Base-by-base conservation (phyloP, 2,888 invertebrate genomes). In the Brenthis ino region DNA sequence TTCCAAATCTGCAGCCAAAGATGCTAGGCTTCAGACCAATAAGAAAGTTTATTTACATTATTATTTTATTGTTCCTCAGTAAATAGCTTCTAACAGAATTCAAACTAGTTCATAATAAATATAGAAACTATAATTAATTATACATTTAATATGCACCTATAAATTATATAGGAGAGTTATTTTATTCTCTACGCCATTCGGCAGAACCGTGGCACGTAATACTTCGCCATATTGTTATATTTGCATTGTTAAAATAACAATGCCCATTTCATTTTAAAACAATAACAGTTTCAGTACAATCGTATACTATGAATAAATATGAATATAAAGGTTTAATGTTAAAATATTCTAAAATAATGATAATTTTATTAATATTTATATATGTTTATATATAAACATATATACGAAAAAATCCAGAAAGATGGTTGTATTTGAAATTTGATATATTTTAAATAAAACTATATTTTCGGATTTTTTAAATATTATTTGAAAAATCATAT, bases 191-290 rank as follows among this genome's bases (percentile, higher is more conserved):
- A 20, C 51, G 14, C 37, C 37, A 63, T 63, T 63, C 53, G 63
- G 63, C 48, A 60, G 55, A 60, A 60, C 16, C 63, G 14, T 33
- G 54, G 48, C 8, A 24, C 54, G 50, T 51, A 51, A 51, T 51
- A 61, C 11, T 57, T 57, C 33, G 54, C 55, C 14, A 55, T 61
- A 33, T 55, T 67, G 60, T 67, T 67, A 54, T 56, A 56, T 56
- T 67, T 55, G 33, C 61, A 61, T 67, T 67, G 67, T 61, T 67
- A 37, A 61, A 55, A 33, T 20, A 67, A 67, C 67, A 67, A 67
- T 55, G 55, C 37, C 24, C 67, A 61, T 67, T 55, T 55, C 55
- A 55, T 67, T 60, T 67, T 67, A 67, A 48, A 60, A 58, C 47
- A 66, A 66, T 33, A 48, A 67, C 60, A 16, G 28, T 20, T 47